Evolutionary conservation across 1,140 invertebrate genomes (phyloP).

Genomic region (Ooceraea biroi): DNA sequence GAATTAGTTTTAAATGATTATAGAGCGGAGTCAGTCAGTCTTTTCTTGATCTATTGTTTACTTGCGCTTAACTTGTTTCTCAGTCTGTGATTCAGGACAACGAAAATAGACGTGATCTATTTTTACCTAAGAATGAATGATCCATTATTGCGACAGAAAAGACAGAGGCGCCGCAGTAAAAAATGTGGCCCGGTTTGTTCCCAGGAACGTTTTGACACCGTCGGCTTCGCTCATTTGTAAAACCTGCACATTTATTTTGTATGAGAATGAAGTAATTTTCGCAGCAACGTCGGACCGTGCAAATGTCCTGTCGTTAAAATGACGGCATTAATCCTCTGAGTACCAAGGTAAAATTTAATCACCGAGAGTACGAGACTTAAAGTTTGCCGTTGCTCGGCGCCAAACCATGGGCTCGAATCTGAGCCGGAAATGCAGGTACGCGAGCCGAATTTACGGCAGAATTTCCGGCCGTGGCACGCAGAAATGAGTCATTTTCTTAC

Average conservation of each 20-base stretch:
- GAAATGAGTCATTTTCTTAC: slow-evolving; percentile 49
- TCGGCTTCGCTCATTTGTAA: slow-evolving; percentile 4
- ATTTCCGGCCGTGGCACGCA: slow-evolving; percentile 32
- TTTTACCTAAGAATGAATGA: slow-evolving; percentile 44
- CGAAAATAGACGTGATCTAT: slow-evolving; percentile 44
- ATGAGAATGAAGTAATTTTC: slow-evolving; percentile 22
- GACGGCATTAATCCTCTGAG: slow-evolving; percentile 21
- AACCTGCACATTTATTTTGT: slow-evolving; percentile 23
- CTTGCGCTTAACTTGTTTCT: slow-evolving; percentile 21
- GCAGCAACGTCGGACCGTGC: neutral
- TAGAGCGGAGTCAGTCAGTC: slow-evolving; percentile 5
- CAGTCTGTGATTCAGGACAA: slow-evolving; percentile 49
- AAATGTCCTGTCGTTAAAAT: slow-evolving; percentile 18
- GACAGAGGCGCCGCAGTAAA: slow-evolving; percentile 12
- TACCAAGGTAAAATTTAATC: slow-evolving; percentile 42
- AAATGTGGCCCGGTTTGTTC: slow-evolving; percentile 21
- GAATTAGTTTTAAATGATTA: neutral
- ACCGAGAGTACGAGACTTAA: slow-evolving; percentile 15
- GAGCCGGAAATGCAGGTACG: slow-evolving; percentile 48
- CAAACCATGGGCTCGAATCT: slow-evolving; percentile 18
- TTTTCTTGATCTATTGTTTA: slow-evolving; percentile 31
- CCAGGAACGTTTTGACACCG: neutral
- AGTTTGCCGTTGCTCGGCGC: slow-evolving; percentile 26
- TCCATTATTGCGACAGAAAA: slow-evolving; percentile 31
- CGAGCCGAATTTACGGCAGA: slow-evolving; percentile 33